phyloP scores from a whole-genome alignment of 2,797 vertebrate genomes.

The Bovichtus variegatus region DNA sequence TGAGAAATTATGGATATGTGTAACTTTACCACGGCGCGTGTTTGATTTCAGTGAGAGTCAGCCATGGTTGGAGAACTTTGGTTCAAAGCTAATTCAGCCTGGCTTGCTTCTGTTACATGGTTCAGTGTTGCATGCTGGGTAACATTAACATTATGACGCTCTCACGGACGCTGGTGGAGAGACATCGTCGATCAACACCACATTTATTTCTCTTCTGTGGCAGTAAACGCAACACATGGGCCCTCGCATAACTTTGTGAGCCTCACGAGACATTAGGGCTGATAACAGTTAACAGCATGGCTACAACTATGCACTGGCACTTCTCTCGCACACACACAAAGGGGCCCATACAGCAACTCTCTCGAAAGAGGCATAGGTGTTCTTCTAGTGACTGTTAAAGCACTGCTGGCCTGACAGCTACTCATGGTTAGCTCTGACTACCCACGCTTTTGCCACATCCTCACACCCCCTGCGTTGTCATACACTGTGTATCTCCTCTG shows the following conservation, averaged over 20 bases:
- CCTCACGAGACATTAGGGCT: not conserved
- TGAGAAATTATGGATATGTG: conserved; percentile 3
- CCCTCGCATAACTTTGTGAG: not conserved
- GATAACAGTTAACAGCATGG: not conserved
- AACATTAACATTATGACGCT: not conserved
- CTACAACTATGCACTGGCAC: not conserved
- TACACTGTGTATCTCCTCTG: not conserved
- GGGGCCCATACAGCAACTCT: not conserved
- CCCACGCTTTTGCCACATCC: not conserved
- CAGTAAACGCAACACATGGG: not conserved
- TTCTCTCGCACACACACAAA: not conserved
- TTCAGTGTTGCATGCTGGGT: not conserved
- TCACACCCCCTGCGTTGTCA: not conserved
- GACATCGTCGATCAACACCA: not conserved
- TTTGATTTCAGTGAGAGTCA: no score
- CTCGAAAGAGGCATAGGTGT: not conserved
- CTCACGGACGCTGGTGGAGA: not conserved
- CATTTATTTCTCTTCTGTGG: not conserved
- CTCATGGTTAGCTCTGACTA: not conserved
- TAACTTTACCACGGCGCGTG: not conserved
- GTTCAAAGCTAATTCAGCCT: not conserved
- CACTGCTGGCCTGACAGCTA: not conserved
- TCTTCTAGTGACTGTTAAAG: not conserved
- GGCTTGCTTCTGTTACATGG: not conserved
- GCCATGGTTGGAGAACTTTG: not conserved